Percentiles rank a stretch among this genome's conserved stretches.
Conservation (phyloP, 2,888 invertebrate species). For the Thyatira batis region DNA sequence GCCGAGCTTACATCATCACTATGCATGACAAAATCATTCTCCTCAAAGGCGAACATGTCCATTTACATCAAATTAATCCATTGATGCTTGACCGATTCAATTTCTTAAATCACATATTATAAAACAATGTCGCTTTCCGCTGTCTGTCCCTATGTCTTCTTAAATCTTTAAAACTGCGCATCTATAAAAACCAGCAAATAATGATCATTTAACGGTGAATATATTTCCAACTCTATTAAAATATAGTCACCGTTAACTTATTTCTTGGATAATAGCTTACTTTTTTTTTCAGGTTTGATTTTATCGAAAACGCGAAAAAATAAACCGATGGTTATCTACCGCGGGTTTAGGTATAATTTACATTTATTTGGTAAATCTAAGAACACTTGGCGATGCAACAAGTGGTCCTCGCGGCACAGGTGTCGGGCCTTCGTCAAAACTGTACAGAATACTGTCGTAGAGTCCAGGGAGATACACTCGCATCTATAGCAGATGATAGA, state of each 20-base stretch:
- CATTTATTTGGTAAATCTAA: not conserved
- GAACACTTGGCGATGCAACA: not conserved
- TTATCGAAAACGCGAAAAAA: not conserved
- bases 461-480: not conserved
- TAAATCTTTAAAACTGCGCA: no score
- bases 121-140: no score
- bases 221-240: no score
- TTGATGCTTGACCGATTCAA: not conserved
- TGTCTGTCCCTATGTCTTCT: no score
- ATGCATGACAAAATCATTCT: not conserved
- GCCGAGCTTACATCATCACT: not conserved
- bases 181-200: no score
- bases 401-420: not conserved
- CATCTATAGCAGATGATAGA: not conserved
- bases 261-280: not conserved
- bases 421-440: not conserved
- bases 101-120: no score
- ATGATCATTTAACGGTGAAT: no score
- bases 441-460: not conserved
- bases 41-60: not conserved
- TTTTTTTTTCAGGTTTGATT: not conserved
- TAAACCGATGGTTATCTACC: not conserved
- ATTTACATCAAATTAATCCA: not conserved
- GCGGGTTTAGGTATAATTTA: not conserved
- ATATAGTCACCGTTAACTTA: no score